A percentile compares a stretch with the other conserved stretches of the same genome.
phyloP scores from a whole-genome alignment of 2,888 invertebrate species.

The Smittia aterrima region DNA sequence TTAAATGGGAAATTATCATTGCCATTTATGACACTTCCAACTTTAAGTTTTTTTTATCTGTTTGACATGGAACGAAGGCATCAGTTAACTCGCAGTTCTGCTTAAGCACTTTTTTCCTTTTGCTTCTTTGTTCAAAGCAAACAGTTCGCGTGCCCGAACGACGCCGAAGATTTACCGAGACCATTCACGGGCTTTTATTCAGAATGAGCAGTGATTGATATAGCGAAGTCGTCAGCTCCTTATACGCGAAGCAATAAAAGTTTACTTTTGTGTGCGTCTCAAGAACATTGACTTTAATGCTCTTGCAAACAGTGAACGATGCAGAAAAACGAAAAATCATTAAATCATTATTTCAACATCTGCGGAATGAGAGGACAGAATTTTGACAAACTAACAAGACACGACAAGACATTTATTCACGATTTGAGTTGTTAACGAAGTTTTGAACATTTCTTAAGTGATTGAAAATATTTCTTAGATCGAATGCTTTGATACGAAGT shows the following conservation, averaged over 20 bases:
- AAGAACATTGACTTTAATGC: conserved; percentile 15
- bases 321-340: conserved; percentile 5
- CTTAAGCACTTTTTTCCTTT: background rate
- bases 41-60: background rate
- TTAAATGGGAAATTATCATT: conserved; percentile 3
- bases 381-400: conserved; percentile 1
- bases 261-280: background rate
- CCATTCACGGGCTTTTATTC: background rate
- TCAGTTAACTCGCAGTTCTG: background rate
- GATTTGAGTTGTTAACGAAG: background rate
- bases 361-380: conserved; percentile 1
- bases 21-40: conserved; percentile 2
- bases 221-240: background rate
- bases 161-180: conserved; percentile 14
- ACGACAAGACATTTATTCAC: background rate
- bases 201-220: conserved; percentile 1
- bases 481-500: background rate
- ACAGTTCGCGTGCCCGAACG: background rate
- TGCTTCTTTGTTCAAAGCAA: background rate
- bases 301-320: background rate
- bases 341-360: conserved; percentile 27
- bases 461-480: background rate
- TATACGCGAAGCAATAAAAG: background rate
- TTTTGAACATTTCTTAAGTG: background rate
- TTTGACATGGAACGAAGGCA: background rate